These are phyloP conservation scores for Megalops cyprinoides DNA, from an alignment of 2,797 vertebrate genomes.

Conservation along the genomic window DNA sequence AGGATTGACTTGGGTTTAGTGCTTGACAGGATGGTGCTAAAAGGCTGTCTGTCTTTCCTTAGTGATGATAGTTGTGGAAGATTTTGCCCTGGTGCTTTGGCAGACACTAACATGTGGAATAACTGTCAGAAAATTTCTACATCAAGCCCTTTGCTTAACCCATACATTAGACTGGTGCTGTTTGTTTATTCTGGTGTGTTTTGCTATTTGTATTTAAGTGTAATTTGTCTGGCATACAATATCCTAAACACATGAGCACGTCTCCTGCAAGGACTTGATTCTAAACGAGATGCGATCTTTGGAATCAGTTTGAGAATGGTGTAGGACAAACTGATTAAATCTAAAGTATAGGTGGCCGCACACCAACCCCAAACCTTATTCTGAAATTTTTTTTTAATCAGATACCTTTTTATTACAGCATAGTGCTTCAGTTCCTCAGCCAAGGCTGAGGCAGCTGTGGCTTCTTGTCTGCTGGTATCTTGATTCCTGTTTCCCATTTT, in stretches of 20 bases:
- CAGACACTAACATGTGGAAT: too few relatives aligned
- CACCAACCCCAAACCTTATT: background rate
- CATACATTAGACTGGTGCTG: too few relatives aligned
- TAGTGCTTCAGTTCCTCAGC: background rate
- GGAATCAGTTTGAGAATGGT: background rate
- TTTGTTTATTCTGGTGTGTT: too few relatives aligned
- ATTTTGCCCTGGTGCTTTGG: too few relatives aligned
- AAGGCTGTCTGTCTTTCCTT: too few relatives aligned
- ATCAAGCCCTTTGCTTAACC: too few relatives aligned
- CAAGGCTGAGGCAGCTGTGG: constrained; percentile 58
- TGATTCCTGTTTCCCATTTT: constrained; percentile 80
- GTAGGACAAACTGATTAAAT: background rate
- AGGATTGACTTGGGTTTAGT: too few relatives aligned
- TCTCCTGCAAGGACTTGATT: background rate
- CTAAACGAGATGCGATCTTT: background rate
- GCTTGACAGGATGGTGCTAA: too few relatives aligned
- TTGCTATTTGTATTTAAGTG: too few relatives aligned
- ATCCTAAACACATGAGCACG: background rate
- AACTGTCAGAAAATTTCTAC: too few relatives aligned
- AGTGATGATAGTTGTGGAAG: too few relatives aligned
- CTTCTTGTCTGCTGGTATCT: constrained; percentile 68
- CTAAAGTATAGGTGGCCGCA: background rate
- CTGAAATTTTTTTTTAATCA: constrained; percentile 13
- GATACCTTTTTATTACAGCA: constrained; percentile 16
- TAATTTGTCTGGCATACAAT: background rate